These are phyloP conservation scores for Cygnus atratus DNA, from an alignment of 2,113 vertebrate genomes.

Conservation along the genomic window DNA sequence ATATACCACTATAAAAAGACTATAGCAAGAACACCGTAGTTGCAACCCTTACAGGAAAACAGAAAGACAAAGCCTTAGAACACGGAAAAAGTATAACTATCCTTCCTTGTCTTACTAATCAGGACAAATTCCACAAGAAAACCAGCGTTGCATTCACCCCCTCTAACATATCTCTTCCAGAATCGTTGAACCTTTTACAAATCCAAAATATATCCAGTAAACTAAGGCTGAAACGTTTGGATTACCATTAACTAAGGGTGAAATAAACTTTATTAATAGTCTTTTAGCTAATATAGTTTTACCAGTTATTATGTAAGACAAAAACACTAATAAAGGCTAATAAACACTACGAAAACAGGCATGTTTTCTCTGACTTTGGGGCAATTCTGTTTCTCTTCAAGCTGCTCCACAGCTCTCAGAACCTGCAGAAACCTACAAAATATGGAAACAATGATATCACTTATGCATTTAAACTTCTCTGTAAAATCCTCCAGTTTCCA, in stretches of 20 bases:
- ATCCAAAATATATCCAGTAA: not conserved
- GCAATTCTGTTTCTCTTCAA: not conserved
- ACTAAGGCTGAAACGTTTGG: not conserved
- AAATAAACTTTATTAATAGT: not conserved
- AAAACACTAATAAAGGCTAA: not conserved
- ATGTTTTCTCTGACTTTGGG: accelerated
- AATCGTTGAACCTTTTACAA: not conserved
- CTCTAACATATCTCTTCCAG: not conserved
- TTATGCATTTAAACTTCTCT: not conserved
- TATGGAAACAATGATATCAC: not conserved
- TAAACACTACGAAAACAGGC: too few species aligned
- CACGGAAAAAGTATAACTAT: not conserved
- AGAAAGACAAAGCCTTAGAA: not conserved
- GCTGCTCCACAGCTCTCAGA: not conserved
- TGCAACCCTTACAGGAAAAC: not conserved
- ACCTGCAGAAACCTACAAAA: not conserved
- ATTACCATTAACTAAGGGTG: not conserved
- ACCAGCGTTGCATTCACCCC: not conserved
- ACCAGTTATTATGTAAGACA: not conserved
- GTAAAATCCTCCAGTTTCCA: not conserved
- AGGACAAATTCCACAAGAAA: not conserved
- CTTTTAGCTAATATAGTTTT: not conserved
- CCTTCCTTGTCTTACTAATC: not conserved
- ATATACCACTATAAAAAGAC: not conserved
- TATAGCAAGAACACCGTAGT: not conserved